Evolutionary conservation across 1,140 invertebrate species (phyloP), one percentile per base, ranked within the genome.

Genomic region (Heliothis subflexa): DNA sequence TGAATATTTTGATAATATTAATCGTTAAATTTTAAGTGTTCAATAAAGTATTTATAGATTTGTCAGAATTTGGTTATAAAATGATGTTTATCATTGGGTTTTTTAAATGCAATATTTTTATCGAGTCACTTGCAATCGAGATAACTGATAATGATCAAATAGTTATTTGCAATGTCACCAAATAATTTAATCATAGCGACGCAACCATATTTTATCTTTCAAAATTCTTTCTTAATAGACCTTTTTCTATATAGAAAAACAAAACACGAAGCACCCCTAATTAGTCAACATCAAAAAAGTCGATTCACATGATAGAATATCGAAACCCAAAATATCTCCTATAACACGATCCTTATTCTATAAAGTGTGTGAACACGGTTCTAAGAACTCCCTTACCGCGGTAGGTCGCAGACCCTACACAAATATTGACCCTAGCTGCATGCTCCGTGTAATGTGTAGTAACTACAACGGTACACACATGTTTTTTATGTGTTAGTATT

Each of bases 401-500:
- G 89, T 91, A 82, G 89, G 89, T 89, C 88, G 82, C 79, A 81
- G 50, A 55, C 62, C 87, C 87, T 88, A 86, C 81, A 83, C 82
- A 89, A 91, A 91, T 91, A 91, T 91, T 91, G 88, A 85, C 86
- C 21, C 40, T 75, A 59, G 64, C 57, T 71, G 49, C 73, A 74
- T 78, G 74, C 54, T 40, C 70, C 76, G 83, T 83, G 87, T 89
- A 85, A 85, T 85, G 79, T 80, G 87, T 83, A 83, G 78, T 88
- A 90, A 89, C 83, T 70, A 90, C 81, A 83, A 85, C 28, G 47
- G 45, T 52, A 70, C 62, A 28, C 47, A 50, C 47, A 70, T 14
- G 47, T 49, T 66, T 66, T 66, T 59, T 59, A 21, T 11, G 13
- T 61, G 25, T 61, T 66, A 21, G 62, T 18, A n/a, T 47, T 28